Conservation (phyloP, 2,888 invertebrate genomes). For the Drosophila siamana region DNA sequence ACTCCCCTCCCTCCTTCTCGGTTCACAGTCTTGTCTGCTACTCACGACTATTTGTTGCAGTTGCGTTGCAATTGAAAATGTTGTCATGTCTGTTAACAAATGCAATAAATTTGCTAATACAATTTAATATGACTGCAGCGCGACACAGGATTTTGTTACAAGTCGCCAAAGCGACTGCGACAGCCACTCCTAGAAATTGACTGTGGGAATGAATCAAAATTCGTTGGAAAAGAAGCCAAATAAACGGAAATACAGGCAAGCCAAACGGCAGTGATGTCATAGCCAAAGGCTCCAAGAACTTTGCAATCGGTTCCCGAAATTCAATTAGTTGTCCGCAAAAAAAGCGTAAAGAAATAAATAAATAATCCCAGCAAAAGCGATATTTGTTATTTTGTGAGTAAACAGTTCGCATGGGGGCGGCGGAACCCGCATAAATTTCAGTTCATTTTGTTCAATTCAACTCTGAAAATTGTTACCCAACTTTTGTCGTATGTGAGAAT, state of each 20-base stretch:
- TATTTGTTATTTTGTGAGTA: slow-evolving; percentile 3
- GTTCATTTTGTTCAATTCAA: slow-evolving; percentile 24
- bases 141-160: slow-evolving; percentile 47
- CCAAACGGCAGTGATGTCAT: slow-evolving; percentile 56
- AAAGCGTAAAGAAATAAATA: slow-evolving; percentile 10
- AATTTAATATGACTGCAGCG: slow-evolving; percentile 67
- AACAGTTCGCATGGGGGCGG: slow-evolving; percentile 26
- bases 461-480: slow-evolving; percentile 16
- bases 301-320: slow-evolving; percentile 37
- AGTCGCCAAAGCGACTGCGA: slow-evolving; percentile 14
- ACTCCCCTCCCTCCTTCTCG: not conserved
- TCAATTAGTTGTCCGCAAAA: slow-evolving; percentile 46
- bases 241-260: slow-evolving; percentile 6
- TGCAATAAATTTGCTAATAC: slow-evolving; percentile 76
- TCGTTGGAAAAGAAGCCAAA: slow-evolving; percentile 1
- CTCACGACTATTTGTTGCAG: slow-evolving; percentile 19
- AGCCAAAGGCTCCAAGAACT: slow-evolving; percentile 47
- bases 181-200: slow-evolving; percentile 43
- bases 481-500: slow-evolving; percentile 47
- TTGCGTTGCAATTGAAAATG: slow-evolving; percentile 52
- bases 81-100: slow-evolving; percentile 73
- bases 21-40: no score
- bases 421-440: slow-evolving; percentile 40
- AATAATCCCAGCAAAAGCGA: slow-evolving; percentile 19
- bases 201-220: slow-evolving; percentile 47